Base-by-base conservation (phyloP, 1,140 invertebrate species). In the Sycophila sp. region DNA sequence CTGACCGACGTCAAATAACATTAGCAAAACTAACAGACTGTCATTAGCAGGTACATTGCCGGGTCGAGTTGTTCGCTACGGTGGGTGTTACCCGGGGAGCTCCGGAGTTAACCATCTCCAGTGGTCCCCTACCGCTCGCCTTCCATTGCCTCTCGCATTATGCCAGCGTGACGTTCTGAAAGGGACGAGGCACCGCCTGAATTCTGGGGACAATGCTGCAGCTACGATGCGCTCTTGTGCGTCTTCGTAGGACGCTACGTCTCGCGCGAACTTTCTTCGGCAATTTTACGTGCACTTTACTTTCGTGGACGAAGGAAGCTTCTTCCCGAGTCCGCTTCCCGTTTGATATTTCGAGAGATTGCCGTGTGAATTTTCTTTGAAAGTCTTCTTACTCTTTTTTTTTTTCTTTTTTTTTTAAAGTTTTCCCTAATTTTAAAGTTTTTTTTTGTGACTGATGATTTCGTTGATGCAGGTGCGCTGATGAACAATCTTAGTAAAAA, bases 11-110 rank as follows among this genome's bases (percentile, higher is more conserved):
- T 17, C 62, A 51, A 65, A 65, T 53, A 38, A 26, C 47, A 28
- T 65, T 65, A 65, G 19, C 62, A 15, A n/a, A 30, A n/a, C 62
- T 10, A 51, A 64, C 24, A 30, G 47, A 30, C 47, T 40, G 62
- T 53, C 62, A 65, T 65, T 65, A 65, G 62, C 45, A 65, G 47
- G 32, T 38, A 28, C 28, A 49, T n/a, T 45, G 19, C 22, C 6
- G 59, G 26, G 34, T 40, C 17, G 13, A 6, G 36, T 56, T 10
- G 56, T 40, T 42, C 56, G 17, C 55, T 47, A 19, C n/a, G 17
- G 45, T 5, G 4, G 4, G n/a, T 47, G 22, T 22, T n/a, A n/a
- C n/a, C n/a, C n/a, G n/a, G n/a, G n/a, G n/a, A n/a, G n/a, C n/a
- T n/a, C 10, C 2, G 17, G 19, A 47, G 19, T 22, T 22, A 3